Evolutionary conservation across 2,888 invertebrate genomes (phyloP), one percentile per base, ranked within the genome.

Genomic region (Noctua janthina): DNA sequence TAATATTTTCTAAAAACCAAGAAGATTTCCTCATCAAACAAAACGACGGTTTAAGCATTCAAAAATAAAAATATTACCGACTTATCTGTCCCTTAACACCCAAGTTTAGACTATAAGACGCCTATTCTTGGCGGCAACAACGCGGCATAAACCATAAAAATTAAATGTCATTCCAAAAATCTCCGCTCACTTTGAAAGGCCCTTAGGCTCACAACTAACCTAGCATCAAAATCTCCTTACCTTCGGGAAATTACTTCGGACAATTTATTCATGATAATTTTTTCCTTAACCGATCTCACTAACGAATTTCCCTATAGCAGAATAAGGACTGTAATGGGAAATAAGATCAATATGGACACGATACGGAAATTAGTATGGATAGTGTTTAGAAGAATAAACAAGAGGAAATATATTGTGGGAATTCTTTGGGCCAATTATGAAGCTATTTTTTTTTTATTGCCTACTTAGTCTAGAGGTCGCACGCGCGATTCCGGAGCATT

Each of bases 301-400:
- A 85, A 75, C 79, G 80, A 83, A 87, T 83, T 84, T 82, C 77
- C 71, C 70, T 76, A 70, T 83, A 77, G 69, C 89, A 90, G 93
- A 94, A 94, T 92, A 93, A 75, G 90, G 83, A 83, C 76, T 77
- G 78, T 78, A 83, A 90, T 86, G 81, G 90, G 88, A 88, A 85
- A 82, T 85, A 82, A 88, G 91, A 91, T 93, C 92, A 91, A 92
- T 93, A 89, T 82, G 82, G 80, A 84, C 82, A 88, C 91, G 89
- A 93, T 93, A 93, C 91, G 91, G 92, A 94, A 94, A 95, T 94
- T 93, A 92, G 91, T 92, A 93, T 93, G 92, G 90, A 86, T 86
- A 88, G 82, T 90, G 88, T 75, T 91, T 49, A 82, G 72, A 90
- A 64, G 49, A 78, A 78, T 82, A 76, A 71, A 76, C 23, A 78